Percentiles rank a stretch among this genome's conserved stretches.
Conservation (phyloP, 1,140 invertebrate species). For the Bombus superbus region DNA sequence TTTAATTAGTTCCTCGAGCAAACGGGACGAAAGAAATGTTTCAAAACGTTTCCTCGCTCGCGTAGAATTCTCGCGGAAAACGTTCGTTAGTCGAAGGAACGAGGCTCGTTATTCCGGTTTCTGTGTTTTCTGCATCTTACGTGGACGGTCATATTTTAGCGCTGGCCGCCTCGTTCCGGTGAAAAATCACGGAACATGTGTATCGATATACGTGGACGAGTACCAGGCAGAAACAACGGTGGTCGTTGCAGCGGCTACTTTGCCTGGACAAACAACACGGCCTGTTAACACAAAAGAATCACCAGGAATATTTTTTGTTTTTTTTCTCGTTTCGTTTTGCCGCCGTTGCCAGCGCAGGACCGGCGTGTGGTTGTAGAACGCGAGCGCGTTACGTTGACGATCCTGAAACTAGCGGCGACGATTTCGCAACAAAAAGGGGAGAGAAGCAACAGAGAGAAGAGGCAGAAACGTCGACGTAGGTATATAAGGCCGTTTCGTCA, state of each 20-base stretch:
- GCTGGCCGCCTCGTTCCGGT: neutral
- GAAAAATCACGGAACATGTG: conserved; percentile 26
- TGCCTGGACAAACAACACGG: conserved; percentile 40
- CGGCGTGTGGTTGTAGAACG: conserved; percentile 43
- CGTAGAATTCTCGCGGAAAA: neutral
- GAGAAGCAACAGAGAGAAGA: conserved; percentile 37
- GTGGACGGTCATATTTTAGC: neutral
- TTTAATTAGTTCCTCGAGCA: neutral
- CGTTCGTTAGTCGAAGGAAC: neutral
- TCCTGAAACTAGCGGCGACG: conserved; percentile 55
- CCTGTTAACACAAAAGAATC: conserved; percentile 47
- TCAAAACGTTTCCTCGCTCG: neutral
- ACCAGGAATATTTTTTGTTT: neutral
- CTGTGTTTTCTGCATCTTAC: neutral
- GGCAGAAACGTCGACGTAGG: conserved; percentile 59
- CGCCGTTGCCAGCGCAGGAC: neutral
- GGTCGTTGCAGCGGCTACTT: conserved; percentile 39
- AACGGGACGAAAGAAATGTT: neutral
- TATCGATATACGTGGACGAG: conserved; percentile 39
- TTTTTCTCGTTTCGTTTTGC: neutral
- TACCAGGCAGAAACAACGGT: neutral
- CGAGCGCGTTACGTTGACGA: conserved; percentile 53
- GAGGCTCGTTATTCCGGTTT: neutral
- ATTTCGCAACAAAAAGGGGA: conserved; percentile 52
- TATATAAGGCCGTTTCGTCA: conserved; percentile 78